These are phyloP conservation scores for Eremobia ochroleuca DNA, from an alignment of 2,888 invertebrate genomes.

Conservation along the genomic window DNA sequence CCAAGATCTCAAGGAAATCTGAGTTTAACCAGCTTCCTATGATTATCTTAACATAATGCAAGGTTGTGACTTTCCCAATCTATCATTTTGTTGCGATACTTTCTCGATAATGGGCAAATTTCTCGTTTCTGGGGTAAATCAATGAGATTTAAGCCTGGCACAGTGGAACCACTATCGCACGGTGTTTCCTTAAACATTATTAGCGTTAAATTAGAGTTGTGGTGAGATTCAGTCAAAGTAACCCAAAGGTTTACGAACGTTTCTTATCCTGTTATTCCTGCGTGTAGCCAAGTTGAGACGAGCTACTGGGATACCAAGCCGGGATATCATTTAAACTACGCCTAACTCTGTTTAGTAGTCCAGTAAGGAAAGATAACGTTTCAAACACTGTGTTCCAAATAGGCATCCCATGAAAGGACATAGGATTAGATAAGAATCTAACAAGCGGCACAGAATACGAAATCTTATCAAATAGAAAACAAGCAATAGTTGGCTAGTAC, in stretches of 20 bases:
- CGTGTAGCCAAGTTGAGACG: background rate
- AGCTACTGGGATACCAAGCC: background rate
- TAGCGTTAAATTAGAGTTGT: background rate
- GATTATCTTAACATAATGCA: conserved; percentile 49
- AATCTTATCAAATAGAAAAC: conserved; percentile 14
- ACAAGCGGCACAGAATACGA: conserved; percentile 1
- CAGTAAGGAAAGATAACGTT: background rate
- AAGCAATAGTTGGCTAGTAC: background rate
- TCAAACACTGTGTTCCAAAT: conserved; percentile 1
- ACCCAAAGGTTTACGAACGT: background rate
- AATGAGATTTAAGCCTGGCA: conserved; percentile 10
- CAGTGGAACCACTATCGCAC: background rate
- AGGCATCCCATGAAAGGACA: background rate
- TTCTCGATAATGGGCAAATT: conserved; percentile 57
- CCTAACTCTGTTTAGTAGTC: background rate
- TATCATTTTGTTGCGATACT: conserved; percentile 42
- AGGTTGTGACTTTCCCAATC: conserved; percentile 24
- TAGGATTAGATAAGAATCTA: conserved; percentile 11
- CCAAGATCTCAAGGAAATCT: conserved; percentile 36
- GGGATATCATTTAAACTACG: background rate
- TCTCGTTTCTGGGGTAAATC: conserved; percentile 19
- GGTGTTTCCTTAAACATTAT: background rate
- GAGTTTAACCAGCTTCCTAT: conserved; percentile 36
- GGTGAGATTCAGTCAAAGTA: no score
- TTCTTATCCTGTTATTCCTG: background rate